These are phyloP conservation scores for Aricia agestis DNA, from an alignment of 1,140 invertebrate genomes.

Conservation along the genomic window DNA sequence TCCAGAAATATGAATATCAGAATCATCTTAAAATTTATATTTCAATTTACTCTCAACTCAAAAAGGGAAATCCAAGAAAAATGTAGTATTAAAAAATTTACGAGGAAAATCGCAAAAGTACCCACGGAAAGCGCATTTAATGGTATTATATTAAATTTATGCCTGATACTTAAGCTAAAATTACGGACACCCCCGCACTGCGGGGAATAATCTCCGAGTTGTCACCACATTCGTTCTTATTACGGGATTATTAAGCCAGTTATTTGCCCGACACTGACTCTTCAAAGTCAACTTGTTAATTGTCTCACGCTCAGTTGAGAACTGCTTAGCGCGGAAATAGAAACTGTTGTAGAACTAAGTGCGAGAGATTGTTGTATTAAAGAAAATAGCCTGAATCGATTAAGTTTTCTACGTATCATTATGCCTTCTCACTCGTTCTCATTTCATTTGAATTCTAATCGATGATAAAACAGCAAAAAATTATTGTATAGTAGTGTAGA, in stretches of 20 bases:
- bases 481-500: no score
- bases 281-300: conserved; percentile 2
- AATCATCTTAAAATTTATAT: not conserved
- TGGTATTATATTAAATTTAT: conserved; percentile 54
- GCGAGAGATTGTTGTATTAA: no score
- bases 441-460: no score
- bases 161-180: conserved; percentile 47
- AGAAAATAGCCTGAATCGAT: no score
- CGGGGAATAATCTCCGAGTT: conserved; percentile 53
- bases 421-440: no score
- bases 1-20: not conserved
- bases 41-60: conserved; percentile 4
- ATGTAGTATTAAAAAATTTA: conserved; percentile 45
- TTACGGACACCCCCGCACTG: conserved; percentile 51
- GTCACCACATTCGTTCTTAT: conserved; percentile 53
- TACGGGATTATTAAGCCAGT: conserved; percentile 44
- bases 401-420: no score
- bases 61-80: conserved; percentile 20
- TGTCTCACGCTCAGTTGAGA: not conserved
- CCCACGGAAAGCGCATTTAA: conserved; percentile 41
- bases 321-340: not conserved
- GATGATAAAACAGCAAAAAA: no score
- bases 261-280: conserved; percentile 20
- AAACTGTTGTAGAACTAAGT: not conserved
- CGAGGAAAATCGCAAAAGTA: conserved; percentile 44